These are phyloP conservation scores for Norana najaformis DNA, from an alignment of 2,888 invertebrate genomes.

Conservation along the genomic window DNA sequence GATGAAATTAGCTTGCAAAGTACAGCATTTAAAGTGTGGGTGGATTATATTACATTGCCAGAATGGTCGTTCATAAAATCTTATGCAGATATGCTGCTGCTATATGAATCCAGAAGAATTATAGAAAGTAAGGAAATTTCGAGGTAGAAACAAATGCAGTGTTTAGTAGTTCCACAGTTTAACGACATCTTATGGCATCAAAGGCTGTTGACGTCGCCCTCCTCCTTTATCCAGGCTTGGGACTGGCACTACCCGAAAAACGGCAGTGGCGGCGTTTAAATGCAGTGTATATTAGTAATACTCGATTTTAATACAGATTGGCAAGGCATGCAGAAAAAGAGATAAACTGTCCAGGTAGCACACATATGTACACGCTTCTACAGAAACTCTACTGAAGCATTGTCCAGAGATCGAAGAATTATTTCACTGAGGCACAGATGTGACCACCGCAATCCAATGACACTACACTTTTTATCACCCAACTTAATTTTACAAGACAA, in stretches of 20 bases:
- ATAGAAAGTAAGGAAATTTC: neutral
- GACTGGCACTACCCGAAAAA: no score
- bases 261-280: no score
- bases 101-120: neutral
- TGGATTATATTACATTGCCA: neutral
- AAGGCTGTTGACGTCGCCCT: no score
- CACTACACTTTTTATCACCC: no score
- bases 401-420: neutral
- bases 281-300: neutral
- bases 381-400: neutral
- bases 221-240: no score
- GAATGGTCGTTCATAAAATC: neutral
- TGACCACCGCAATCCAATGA: no score
- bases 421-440: no score
- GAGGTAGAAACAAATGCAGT: neutral
- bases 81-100: neutral
- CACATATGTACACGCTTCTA: neutral
- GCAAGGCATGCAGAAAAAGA: neutral
- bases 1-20: neutral
- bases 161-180: no score
- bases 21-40: conserved; percentile 13
- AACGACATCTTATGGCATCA: no score
- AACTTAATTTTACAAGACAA: no score
- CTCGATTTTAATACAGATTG: neutral
- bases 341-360: neutral